Percentiles rank a stretch among this genome's conserved stretches.
Evolutionary conservation across 2,113 vertebrate species (phyloP).

Genomic region (Scytalopus superciliaris): DNA sequence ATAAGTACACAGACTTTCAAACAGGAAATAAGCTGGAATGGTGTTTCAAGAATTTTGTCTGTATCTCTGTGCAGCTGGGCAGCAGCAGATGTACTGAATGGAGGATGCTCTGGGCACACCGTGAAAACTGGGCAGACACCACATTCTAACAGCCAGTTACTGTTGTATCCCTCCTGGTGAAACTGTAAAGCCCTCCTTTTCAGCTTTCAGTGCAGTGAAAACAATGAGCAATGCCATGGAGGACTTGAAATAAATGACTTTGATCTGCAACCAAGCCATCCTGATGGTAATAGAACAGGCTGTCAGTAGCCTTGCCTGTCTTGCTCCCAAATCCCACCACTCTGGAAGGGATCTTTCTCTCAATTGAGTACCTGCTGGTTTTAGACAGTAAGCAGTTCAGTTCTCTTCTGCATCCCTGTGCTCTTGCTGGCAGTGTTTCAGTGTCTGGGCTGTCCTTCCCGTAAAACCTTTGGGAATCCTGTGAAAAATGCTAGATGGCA

Average conservation of each 20-base stretch:
- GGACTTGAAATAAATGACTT: background rate
- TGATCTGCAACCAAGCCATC: background rate
- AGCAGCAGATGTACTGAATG: background rate
- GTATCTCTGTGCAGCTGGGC: background rate
- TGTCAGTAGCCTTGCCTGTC: background rate
- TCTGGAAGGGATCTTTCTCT: background rate
- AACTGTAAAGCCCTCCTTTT: background rate
- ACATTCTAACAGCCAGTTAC: background rate
- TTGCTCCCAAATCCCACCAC: background rate
- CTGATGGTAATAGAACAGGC: background rate
- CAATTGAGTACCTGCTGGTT: background rate
- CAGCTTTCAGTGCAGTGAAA: background rate
- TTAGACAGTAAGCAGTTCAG: background rate
- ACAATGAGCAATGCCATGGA: background rate
- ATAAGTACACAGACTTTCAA: background rate
- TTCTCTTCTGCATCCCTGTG: background rate
- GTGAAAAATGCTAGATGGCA: background rate
- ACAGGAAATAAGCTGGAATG: background rate
- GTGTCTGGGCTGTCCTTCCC: background rate
- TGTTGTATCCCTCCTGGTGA: rapidly evolving
- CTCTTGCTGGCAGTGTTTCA: background rate
- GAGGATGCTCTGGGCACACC: background rate
- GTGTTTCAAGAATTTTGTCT: background rate
- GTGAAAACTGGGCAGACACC: background rate
- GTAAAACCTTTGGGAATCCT: background rate